Base-by-base conservation (phyloP, 1,140 invertebrate species). In the Luehdorfia chinensis region DNA sequence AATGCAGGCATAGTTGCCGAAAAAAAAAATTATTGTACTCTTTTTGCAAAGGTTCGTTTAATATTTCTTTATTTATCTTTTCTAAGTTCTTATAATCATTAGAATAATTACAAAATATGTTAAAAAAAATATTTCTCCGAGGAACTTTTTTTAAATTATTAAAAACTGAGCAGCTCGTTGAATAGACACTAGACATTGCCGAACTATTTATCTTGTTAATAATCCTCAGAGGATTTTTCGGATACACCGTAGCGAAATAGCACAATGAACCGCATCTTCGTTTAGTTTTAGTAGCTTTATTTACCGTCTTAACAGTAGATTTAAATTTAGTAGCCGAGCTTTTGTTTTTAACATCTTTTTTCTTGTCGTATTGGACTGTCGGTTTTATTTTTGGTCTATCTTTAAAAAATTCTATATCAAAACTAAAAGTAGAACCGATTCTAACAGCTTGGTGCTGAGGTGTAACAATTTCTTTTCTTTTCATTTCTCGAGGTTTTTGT, bases 321-420 rank as follows among this genome's bases (percentile, higher is more conserved):
- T n/a, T 8, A 19, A 15, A 19, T 21, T 21, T 21, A 7, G 34
- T 37, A 1, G 9, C 7, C 5, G 34, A 37, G 5, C 9, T 11
- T 37, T 37, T 37, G 18, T 37, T 37, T 18, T 37, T 37, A 5
- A 19, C 8, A 14, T 30, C 1, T 31, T 39, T 37, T 27, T 50
- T 37, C 33, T 50, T 27, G 8, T 27, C 14, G 13, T 14, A 5
- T 25, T 23, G n/a, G n/a, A 2, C 14, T 15, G 8, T 18, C 36
- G 21, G 9, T 14, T 25, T 19, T 6, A 33, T 15, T 16, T 50
- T 14, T 23, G 46, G 31, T 11, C 25, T 30, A 33, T 61, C 52
- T 62, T 66, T 73, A 49, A 46, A 66, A 60, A 74, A 74, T 46
- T 73, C 65, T 49, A 76, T 49, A 34, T 66, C 48, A 33, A 73